Conservation (phyloP, 2,888 invertebrate species). For the Euplagia quadripunctaria region DNA sequence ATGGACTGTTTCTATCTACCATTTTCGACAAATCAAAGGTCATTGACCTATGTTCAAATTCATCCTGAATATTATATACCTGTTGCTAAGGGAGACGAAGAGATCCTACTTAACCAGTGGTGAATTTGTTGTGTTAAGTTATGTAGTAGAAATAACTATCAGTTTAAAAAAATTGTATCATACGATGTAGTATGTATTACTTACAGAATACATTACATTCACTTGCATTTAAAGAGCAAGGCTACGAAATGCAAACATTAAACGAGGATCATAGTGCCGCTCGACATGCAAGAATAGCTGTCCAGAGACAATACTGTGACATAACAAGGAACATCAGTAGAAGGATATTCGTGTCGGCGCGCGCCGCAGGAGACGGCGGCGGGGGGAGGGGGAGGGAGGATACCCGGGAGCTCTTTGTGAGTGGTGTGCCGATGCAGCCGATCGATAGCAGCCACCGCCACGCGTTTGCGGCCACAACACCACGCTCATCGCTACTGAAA, state of each 20-base stretch:
- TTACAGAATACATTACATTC: neutral
- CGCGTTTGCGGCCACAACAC: constrained; percentile 39
- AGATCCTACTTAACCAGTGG: neutral
- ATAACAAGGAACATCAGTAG: constrained; percentile 18
- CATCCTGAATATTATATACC: constrained; percentile 17
- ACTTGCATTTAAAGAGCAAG: neutral
- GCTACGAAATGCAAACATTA: neutral
- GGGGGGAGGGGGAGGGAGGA: constrained; percentile 23
- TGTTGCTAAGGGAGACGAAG: constrained; percentile 26
- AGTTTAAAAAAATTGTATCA: neutral
- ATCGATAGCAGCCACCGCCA: constrained; percentile 66
- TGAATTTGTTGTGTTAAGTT: too few species aligned
- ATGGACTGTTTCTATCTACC: neutral
- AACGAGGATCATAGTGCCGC: neutral
- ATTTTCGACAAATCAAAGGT: constrained; percentile 13
- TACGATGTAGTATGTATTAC: too few species aligned
- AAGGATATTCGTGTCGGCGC: constrained; percentile 27
- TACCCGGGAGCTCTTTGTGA: constrained; percentile 59
- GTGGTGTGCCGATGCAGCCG: constrained; percentile 59
- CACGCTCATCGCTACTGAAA: constrained; percentile 10
- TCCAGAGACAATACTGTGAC: neutral
- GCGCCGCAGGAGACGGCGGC: constrained; percentile 13
- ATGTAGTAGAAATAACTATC: too few species aligned
- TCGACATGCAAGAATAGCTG: neutral
- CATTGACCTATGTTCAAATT: constrained; percentile 27